Conservation (phyloP, 2,888 invertebrate genomes). For the Sipha maydis region DNA sequence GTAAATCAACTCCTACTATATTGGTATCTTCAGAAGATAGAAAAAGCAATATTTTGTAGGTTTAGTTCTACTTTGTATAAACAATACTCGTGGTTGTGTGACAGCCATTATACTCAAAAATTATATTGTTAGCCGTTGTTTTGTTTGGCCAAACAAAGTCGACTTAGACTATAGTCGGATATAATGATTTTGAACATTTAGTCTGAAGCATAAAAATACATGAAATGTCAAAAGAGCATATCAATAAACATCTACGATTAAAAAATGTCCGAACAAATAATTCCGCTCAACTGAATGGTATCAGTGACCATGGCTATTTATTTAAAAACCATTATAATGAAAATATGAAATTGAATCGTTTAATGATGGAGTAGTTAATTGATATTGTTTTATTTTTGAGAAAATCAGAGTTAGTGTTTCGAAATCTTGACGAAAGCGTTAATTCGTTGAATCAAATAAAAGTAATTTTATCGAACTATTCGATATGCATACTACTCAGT, state of each 20-base stretch:
- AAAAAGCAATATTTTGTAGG: not conserved
- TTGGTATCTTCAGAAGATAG: not conserved
- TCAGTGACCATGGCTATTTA: not conserved
- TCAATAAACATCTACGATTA: not conserved
- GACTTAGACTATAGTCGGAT: not conserved
- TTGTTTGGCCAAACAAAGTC: not conserved
- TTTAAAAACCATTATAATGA: not conserved
- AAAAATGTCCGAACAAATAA: not conserved
- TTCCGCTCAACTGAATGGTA: not conserved
- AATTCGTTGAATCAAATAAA: no score
- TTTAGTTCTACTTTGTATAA: not conserved
- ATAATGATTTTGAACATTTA: conserved; percentile 8
- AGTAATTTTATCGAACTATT: not conserved
- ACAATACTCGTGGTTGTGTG: conserved; percentile 17
- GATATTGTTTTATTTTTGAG: not conserved
- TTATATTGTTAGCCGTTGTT: conserved; percentile 28
- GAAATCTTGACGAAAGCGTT: no score
- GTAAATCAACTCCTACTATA: not conserved
- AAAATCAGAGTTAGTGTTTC: no score
- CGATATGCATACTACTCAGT: no score
- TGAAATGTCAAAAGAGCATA: not conserved
- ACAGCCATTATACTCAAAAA: conserved; percentile 18
- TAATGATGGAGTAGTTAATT: conserved; percentile 12
- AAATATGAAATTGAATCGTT: not conserved
- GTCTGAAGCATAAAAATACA: not conserved